Conservation (phyloP, 92 coral and sea anemone species). For the Paragorgia papillata region DNA sequence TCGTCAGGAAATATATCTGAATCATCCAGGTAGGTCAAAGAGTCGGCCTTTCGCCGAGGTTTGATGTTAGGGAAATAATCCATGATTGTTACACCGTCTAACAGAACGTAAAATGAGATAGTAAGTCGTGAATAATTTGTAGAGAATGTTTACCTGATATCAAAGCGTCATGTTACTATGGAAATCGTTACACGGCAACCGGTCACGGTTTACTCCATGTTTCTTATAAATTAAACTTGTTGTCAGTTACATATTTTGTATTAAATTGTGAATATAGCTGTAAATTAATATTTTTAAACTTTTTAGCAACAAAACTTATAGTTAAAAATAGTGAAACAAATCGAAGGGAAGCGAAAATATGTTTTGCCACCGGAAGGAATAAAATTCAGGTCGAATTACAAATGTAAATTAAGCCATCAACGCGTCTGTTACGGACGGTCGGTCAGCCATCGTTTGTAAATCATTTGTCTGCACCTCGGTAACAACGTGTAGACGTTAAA, state of each 20-base stretch:
- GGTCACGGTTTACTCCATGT: neutral
- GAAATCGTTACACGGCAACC: slow-evolving; percentile 34
- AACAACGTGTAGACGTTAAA: no score
- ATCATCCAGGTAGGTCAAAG: slow-evolving; percentile 72
- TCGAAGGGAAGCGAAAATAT: no score
- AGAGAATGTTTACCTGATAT: no score
- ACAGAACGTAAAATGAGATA: neutral
- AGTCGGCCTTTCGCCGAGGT: slow-evolving; percentile 37
- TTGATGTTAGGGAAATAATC: slow-evolving; percentile 33
- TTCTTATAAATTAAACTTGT: neutral
- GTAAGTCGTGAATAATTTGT: neutral
- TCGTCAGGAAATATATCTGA: slow-evolving; percentile 43
- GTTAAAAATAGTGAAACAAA: no score
- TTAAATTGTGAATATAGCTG: no score
- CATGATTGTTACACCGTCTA: neutral
- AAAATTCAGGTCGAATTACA: neutral
- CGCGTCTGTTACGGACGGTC: neutral
- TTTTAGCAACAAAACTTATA: no score
- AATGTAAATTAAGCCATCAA: slow-evolving; percentile 18
- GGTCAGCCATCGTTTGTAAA: neutral
- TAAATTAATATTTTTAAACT: no score
- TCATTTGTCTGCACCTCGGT: neutral
- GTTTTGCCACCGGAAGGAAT: slow-evolving; percentile 22
- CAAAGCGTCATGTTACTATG: slow-evolving; percentile 35
- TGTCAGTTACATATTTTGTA: slow-evolving; percentile 16